Conservation (phyloP, 2,113 vertebrate genomes). For the Coregonus clupeaformis region DNA sequence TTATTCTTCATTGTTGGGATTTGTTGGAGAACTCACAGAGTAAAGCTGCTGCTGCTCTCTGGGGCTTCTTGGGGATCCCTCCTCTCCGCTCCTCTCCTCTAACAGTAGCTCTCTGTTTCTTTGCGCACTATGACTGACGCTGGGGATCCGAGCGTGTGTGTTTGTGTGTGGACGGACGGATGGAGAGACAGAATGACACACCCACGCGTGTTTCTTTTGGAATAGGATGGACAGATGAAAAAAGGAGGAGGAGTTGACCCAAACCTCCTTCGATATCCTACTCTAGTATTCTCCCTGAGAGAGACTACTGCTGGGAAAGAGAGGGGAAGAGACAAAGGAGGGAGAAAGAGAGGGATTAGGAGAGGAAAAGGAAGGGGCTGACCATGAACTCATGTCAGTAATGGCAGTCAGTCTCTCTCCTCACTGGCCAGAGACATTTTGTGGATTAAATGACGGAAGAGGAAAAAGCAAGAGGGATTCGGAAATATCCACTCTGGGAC, state of each 20-base stretch:
- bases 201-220: too few relatives aligned
- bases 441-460: slow-evolving; percentile 63
- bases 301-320: slow-evolving; percentile 44
- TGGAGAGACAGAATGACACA: too few relatives aligned
- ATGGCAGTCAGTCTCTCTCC: slow-evolving; percentile 24
- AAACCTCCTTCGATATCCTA: too few relatives aligned
- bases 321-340: slow-evolving; percentile 45
- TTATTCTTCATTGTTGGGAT: neutral
- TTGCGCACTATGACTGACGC: too few relatives aligned
- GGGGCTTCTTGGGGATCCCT: neutral
- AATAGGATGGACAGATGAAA: neutral
- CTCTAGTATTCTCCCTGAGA: slow-evolving; percentile 19
- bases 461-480: too few relatives aligned
- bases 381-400: slow-evolving; percentile 38
- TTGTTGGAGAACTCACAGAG: neutral
- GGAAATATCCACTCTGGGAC: slow-evolving; percentile 61
- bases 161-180: neutral
- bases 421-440: too few relatives aligned
- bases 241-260: neutral
- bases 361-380: slow-evolving; percentile 26
- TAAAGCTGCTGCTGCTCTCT: neutral
- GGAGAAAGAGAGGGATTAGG: slow-evolving; percentile 6
- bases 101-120: too few relatives aligned
- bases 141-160: too few relatives aligned
- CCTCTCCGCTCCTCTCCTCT: neutral